Base-by-base conservation (phyloP, 2,797 vertebrate species). In the Thripadectes ignobilis region DNA sequence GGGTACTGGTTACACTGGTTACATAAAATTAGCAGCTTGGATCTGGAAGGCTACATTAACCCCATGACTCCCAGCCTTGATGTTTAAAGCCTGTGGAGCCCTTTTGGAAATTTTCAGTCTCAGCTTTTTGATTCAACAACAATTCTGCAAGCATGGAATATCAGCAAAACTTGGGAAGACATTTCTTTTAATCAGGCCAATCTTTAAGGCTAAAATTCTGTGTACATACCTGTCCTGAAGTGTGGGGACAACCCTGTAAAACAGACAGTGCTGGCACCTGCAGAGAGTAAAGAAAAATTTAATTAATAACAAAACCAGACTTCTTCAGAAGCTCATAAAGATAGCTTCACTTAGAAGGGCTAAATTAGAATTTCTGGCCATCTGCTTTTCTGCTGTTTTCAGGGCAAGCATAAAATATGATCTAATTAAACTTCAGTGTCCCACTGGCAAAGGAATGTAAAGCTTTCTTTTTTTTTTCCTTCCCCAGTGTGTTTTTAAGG, bases 211-310 rank as follows among this genome's bases (percentile, higher is more conserved):
- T 46, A 17, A 68, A 63, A 30, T 20, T 5, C 41, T 59, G 26
- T 59, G 66, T 63, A 45, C 89, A 3, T 78, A 97, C 96, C 88
- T 92, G 96, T 96, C 55, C 49, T 96, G 88, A 97, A 97, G 29
- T 94, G 41, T 5, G 14, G n/a, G 34, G 91, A 69, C 48, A 97
- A 0, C 16, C 34, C 91, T 14, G 92, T 93, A 59, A 93, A 6
- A 78, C 96, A 97, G 45, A 95, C 13, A 45, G n/a, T 2, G 0
- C 59, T 89, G 45, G 48, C 52, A 92, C 43, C 96, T 97, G 94
- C 54, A 86, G 43, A 57, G 4, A 86, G 24, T 3, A 57, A 63
- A 5, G 68, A 45, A 5, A 66, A 14, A 88, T 20, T 5, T 10
- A 26, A 41, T 88, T 73, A 88, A 22, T 38, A 48, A 38, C 29